Conservation (phyloP, 2,888 invertebrate species). For the Aspidapion aeneum region DNA sequence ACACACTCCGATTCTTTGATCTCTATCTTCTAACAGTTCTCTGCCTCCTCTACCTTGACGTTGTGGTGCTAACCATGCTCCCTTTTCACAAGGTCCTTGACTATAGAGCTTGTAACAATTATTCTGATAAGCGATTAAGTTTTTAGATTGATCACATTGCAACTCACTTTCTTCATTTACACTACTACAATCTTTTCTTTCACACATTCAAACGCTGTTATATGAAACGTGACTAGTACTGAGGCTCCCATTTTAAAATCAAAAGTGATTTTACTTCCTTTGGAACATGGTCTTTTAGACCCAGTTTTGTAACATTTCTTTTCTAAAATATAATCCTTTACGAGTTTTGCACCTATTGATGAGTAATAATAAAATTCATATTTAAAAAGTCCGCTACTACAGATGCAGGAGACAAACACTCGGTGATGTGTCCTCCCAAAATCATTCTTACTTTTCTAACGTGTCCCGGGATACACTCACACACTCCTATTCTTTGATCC, state of each 20-base stretch:
- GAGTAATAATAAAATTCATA: too few relatives aligned
- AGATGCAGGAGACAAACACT: too few relatives aligned
- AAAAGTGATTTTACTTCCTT: slow-evolving; percentile 72
- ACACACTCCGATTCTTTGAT: slow-evolving; percentile 37
- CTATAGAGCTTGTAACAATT: slow-evolving; percentile 75
- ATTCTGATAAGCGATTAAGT: slow-evolving; percentile 58
- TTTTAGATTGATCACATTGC: slow-evolving; percentile 42
- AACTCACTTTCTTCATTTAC: slow-evolving; percentile 31
- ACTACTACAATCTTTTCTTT: slow-evolving; percentile 30
- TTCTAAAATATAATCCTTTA: too few relatives aligned
- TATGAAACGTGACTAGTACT: slow-evolving; percentile 77
- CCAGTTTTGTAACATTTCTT: slow-evolving; percentile 77
- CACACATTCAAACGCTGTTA: slow-evolving; percentile 77
- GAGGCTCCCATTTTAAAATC: slow-evolving; percentile 77
- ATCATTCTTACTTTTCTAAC: too few relatives aligned
- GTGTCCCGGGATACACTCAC: too few relatives aligned
- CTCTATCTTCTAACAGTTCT: slow-evolving; percentile 26
- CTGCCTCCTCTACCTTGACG: slow-evolving; percentile 38
- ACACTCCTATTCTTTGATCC: too few relatives aligned
- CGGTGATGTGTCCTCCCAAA: too few relatives aligned
- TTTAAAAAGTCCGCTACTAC: too few relatives aligned
- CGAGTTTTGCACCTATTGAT: too few relatives aligned
- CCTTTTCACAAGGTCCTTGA: slow-evolving; percentile 71
- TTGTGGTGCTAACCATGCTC: slow-evolving; percentile 65
- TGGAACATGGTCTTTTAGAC: slow-evolving; percentile 69